These are phyloP conservation scores for Ifrita kowaldi DNA, from an alignment of 2,113 vertebrate genomes.

Conservation along the genomic window DNA sequence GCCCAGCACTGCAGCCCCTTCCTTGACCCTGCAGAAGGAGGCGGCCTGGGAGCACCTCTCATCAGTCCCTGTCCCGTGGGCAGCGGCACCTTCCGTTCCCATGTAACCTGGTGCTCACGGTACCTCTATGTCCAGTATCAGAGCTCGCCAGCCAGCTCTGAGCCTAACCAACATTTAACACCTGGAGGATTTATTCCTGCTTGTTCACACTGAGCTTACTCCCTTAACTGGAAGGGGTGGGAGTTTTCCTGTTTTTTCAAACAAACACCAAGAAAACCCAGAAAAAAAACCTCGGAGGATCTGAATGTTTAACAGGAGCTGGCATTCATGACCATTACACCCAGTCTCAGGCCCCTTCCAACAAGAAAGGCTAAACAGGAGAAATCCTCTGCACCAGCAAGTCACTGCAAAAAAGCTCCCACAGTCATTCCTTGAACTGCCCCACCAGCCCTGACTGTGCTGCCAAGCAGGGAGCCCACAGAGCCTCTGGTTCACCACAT, in stretches of 20 bases:
- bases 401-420: not conserved
- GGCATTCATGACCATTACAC: not conserved
- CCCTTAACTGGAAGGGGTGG: not conserved
- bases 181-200: not conserved
- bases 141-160: not conserved
- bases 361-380: not conserved
- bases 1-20: not conserved
- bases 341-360: not conserved
- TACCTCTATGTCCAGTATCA: not conserved
- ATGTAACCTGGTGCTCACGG: not conserved
- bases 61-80: not conserved
- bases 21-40: not conserved
- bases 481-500: slow-evolving; percentile 40
- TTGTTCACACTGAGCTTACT: not conserved
- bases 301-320: not conserved
- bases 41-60: no score
- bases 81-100: not conserved
- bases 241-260: not conserved
- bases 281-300: not conserved
- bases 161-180: not conserved
- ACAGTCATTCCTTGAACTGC: not conserved
- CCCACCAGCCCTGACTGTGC: not conserved
- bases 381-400: not conserved
- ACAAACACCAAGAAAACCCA: not conserved
- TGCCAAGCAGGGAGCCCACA: slow-evolving; percentile 20